phyloP scores from a whole-genome alignment of 1,140 invertebrate species.

The Caenorhabditis remanei region DNA sequence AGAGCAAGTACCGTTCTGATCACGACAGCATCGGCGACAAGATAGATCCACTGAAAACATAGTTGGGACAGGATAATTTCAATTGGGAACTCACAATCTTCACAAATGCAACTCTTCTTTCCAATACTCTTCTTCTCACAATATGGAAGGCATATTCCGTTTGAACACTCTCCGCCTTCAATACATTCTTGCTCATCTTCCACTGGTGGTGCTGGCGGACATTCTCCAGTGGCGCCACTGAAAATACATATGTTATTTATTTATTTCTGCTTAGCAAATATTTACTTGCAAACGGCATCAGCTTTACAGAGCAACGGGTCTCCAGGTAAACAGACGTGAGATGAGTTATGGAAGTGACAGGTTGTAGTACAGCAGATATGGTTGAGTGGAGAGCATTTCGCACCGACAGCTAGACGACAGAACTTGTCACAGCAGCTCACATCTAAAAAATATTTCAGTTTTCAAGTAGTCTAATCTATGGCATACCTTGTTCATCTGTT shows the following conservation, averaged over 20 bases:
- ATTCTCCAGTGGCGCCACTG: conserved; percentile 59
- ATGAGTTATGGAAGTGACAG: conserved; percentile 42
- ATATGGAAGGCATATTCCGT: conserved; percentile 59
- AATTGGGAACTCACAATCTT: conserved; percentile 55
- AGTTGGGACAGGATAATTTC: too few relatives aligned
- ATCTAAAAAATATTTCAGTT: not conserved
- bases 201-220: conserved; percentile 51
- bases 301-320: conserved; percentile 26
- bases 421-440: conserved; percentile 36
- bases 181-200: conserved; percentile 51
- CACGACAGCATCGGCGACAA: conserved; percentile 57
- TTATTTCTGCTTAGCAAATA: not conserved
- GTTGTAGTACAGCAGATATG: conserved; percentile 41
- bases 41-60: conserved; percentile 59
- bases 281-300: conserved; percentile 47
- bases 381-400: conserved; percentile 59
- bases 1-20: conserved; percentile 46
- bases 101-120: conserved; percentile 66
- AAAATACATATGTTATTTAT: not conserved
- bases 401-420: not conserved
- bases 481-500: not conserved
- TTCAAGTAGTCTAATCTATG: not conserved
- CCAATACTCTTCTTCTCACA: conserved; percentile 60
- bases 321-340: conserved; percentile 45
- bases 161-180: conserved; percentile 60